Evolutionary conservation across 2,113 vertebrate species (phyloP).

Genomic region (Corythornis vintsioides): DNA sequence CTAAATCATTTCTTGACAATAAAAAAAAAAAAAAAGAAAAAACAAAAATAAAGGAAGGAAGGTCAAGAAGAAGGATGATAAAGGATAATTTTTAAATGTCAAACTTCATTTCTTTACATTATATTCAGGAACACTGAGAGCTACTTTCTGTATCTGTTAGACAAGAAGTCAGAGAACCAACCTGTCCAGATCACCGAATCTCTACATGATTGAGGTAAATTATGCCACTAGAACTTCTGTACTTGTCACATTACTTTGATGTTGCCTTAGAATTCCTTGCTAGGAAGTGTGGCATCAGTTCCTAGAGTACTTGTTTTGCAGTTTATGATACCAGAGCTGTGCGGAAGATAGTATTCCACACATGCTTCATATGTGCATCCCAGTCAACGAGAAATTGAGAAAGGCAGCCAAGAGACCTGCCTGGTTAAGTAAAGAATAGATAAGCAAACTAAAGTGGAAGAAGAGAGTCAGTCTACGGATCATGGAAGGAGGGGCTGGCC

Average conservation of each 20-base stretch:
- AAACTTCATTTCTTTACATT: slow-evolving; percentile 1
- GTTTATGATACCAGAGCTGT: background rate
- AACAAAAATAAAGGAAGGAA: background rate
- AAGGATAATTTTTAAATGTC: slow-evolving; percentile 1
- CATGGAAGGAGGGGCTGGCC: too few relatives aligned
- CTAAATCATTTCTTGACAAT: slow-evolving; percentile 67
- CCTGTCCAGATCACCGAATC: background rate
- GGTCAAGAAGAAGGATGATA: background rate
- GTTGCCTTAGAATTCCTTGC: background rate
- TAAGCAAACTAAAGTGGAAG: too few relatives aligned
- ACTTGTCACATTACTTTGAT: background rate
- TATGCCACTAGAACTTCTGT: background rate
- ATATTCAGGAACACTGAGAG: background rate
- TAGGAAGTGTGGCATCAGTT: background rate
- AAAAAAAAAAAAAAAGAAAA: background rate
- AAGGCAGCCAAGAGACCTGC: too few relatives aligned
- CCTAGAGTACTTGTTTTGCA: background rate
- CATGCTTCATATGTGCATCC: too few relatives aligned
- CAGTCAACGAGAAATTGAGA: too few relatives aligned
- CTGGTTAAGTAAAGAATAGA: too few relatives aligned
- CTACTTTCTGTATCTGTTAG: background rate
- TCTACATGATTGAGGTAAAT: background rate
- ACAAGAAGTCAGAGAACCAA: background rate
- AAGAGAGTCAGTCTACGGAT: too few relatives aligned
- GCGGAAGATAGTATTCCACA: background rate